Conservation (phyloP, 1,140 invertebrate genomes). For the Megathymus violae region DNA sequence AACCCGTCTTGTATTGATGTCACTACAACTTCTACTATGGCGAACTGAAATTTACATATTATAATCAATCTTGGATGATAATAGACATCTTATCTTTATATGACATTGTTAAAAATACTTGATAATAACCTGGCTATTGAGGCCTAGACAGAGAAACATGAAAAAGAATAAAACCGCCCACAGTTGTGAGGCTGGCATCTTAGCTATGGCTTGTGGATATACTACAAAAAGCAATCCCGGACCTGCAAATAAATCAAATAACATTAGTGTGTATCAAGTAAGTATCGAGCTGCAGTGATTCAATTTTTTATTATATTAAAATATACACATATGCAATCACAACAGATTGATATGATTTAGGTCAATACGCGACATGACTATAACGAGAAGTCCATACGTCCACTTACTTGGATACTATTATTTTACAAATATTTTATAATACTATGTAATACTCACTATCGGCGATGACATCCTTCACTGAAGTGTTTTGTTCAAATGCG, state of each 20-base stretch:
- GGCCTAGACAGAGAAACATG: constrained; percentile 94
- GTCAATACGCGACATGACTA: no score
- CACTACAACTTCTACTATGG: constrained; percentile 95
- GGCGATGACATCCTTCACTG: constrained; percentile 91
- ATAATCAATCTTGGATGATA: constrained; percentile 17
- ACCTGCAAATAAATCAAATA: constrained; percentile 84
- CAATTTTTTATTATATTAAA: no score
- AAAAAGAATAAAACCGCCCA: constrained; percentile 96
- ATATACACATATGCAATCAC: not conserved
- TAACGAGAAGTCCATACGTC: no score
- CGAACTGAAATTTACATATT: constrained; percentile 87
- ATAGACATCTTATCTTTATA: constrained; percentile 27
- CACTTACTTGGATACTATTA: no score
- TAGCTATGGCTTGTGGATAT: constrained; percentile 94
- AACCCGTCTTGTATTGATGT: constrained; percentile 96
- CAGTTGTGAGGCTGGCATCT: constrained; percentile 93
- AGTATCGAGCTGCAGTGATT: not conserved
- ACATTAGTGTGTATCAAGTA: not conserved
- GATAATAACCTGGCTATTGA: constrained; percentile 93
- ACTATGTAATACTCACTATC: constrained; percentile 87
- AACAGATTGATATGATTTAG: not conserved
- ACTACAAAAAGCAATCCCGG: constrained; percentile 95
- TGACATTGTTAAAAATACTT: constrained; percentile 12
- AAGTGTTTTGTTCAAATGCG: constrained; percentile 90
- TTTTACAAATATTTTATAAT: no score